Percentiles rank a stretch among this genome's conserved stretches.
phyloP scores from a whole-genome alignment of 2,888 invertebrate genomes.

The Invenusta paracnida region DNA sequence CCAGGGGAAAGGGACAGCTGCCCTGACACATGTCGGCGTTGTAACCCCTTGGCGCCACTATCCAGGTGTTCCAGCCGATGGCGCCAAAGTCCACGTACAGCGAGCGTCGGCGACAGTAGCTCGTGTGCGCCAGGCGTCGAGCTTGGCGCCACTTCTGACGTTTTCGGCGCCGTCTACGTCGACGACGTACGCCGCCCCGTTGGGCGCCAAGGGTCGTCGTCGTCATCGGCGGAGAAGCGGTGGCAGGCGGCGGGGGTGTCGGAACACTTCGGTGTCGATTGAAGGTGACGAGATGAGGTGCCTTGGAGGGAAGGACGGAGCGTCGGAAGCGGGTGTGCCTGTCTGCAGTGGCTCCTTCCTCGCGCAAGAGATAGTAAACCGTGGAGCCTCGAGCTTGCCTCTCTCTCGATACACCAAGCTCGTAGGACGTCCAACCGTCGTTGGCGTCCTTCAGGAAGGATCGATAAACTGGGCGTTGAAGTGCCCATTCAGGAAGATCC shows the following conservation, averaged over 20 bases:
- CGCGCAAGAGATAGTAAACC: not conserved
- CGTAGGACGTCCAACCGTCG: not conserved
- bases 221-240: not conserved
- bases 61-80: conserved; percentile 98
- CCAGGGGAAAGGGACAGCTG: conserved; percentile 85
- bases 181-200: not conserved
- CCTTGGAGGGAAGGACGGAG: not conserved
- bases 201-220: not conserved
- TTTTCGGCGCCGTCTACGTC: not conserved
- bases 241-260: not conserved
- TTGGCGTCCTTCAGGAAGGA: not conserved
- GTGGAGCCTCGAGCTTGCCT: not conserved
- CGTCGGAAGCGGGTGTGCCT: not conserved
- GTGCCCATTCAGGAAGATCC: too few species aligned
- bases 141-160: not conserved
- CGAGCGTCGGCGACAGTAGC: conserved; percentile 75
- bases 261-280: not conserved
- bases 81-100: conserved; percentile 91
- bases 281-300: not conserved
- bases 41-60: conserved; percentile 89
- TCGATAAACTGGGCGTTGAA: not conserved
- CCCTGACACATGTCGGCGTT: conserved; percentile 93
- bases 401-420: not conserved
- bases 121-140: not conserved
- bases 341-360: not conserved